Conservation (phyloP, 2,113 vertebrate genomes). For the Phylloscopus trochilus region DNA sequence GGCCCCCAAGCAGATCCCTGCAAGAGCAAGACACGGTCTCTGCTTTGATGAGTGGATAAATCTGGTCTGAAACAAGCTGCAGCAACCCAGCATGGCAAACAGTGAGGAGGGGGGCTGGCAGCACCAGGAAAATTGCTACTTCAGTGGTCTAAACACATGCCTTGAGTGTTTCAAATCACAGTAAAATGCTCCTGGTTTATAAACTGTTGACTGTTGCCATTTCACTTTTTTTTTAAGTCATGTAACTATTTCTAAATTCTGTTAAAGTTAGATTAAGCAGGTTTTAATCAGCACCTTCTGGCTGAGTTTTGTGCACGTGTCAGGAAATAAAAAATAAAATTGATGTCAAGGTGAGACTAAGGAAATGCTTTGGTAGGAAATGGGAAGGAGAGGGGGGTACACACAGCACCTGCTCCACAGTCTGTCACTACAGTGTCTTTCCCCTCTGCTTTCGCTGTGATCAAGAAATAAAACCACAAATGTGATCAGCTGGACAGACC, state of each 20-base stretch:
- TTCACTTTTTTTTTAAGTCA: background rate
- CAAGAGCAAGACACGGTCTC: background rate
- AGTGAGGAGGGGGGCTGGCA: background rate
- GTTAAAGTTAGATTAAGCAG: background rate
- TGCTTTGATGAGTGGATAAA: background rate
- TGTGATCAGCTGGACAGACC: background rate
- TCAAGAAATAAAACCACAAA: background rate
- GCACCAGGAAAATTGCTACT: background rate
- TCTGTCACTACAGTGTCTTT: background rate
- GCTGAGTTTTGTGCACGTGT: background rate
- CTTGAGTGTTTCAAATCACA: constrained; percentile 4
- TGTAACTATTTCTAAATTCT: background rate
- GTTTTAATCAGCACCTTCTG: background rate
- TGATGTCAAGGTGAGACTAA: background rate
- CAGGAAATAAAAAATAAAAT: background rate
- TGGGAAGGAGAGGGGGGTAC: background rate
- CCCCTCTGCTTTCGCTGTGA: background rate
- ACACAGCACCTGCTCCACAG: background rate
- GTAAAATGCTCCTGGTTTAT: constrained; percentile 1
- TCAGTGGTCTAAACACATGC: background rate
- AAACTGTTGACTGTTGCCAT: background rate
- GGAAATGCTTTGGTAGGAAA: background rate
- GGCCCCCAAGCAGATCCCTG: background rate
- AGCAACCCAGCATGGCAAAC: background rate
- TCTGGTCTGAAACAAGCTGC: background rate